Evolutionary conservation across 2,797 vertebrate species (phyloP), one percentile per base, ranked within the genome.

Genomic region (Tolypeutes matacus): DNA sequence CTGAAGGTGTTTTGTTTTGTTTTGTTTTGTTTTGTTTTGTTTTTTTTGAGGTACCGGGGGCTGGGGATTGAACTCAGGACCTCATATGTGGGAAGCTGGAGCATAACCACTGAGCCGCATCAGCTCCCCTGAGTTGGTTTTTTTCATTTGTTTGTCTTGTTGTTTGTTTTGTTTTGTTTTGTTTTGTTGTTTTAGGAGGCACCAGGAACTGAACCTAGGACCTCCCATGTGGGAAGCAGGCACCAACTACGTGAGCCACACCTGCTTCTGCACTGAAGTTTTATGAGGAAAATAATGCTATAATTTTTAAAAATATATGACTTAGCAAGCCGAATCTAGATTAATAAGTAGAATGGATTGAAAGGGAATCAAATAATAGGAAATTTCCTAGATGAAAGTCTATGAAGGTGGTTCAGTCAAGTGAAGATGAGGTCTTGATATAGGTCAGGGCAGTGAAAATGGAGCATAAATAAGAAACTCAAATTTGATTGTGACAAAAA

Each of bases 321-420:
- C 86, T 89, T 58, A 94, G 51, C 46, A 84, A 88, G 29, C 75
- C 86, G 46, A 29, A 78, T 70, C 82, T 85, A 25, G 23, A 73
- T 73, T 4, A 0, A 34, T 31, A 31, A 60, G 20, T 70, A 77
- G 23, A 90, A 82, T 82, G 76, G 7, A 89, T 25, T 76, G 56
- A 87, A 87, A 92, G 34, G 42, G 7, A 25, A 34, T 27, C 34
- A 60, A 53, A 34, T 12, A 42, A 29, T 11, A 78, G 77, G 62
- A 81, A 29, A 88, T 11, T 2, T 3, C 46, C 25, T n/a, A 36
- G 27, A 36, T 31, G 42, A 75, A 60, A 89, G 51, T 65, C 23
- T 72, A 27, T 3, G 21, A 49, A 67, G 4, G 31, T 31, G 36
- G 4, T 77, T 89, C 73, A 13, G 42, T 77, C 51, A 93, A 84